phyloP scores from a whole-genome alignment of 2,797 vertebrate genomes.

The Hozukius guyotensis region DNA sequence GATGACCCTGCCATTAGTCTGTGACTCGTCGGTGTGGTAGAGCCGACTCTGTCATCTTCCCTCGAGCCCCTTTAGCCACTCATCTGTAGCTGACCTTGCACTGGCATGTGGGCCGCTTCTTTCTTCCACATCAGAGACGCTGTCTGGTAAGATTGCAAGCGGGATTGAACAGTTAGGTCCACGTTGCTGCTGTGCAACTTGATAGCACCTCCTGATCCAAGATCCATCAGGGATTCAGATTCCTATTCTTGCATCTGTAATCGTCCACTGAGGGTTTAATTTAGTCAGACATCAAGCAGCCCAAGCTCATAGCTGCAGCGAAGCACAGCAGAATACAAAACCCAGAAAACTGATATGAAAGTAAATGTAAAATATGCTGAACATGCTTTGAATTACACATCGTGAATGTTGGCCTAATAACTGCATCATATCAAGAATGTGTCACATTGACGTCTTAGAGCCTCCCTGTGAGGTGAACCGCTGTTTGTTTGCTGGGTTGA shows the following conservation, averaged over 20 bases:
- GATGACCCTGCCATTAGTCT: slow-evolving; percentile 55
- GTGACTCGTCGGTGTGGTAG: slow-evolving; percentile 49
- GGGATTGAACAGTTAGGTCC: slow-evolving; percentile 24
- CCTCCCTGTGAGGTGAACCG: slow-evolving; percentile 54
- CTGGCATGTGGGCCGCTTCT: slow-evolving; percentile 54
- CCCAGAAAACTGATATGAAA: neutral
- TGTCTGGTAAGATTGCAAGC: slow-evolving; percentile 13
- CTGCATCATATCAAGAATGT: slow-evolving; percentile 55
- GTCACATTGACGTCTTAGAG: slow-evolving; percentile 53
- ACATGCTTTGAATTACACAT: slow-evolving; percentile 23
- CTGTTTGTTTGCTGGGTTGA: slow-evolving; percentile 56
- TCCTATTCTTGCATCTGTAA: slow-evolving; percentile 17
- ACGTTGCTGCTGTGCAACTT: slow-evolving; percentile 25
- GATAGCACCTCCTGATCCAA: slow-evolving; percentile 27
- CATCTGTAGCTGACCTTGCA: slow-evolving; percentile 67
- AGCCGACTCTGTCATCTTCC: slow-evolving; percentile 56
- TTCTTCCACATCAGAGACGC: slow-evolving; percentile 57
- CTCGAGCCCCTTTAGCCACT: slow-evolving; percentile 62
- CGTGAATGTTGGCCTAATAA: slow-evolving; percentile 7
- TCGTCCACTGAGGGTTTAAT: slow-evolving; percentile 10
- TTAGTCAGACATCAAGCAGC: neutral
- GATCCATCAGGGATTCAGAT: neutral
- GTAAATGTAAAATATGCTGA: slow-evolving; percentile 22
- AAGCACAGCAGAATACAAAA: slow-evolving; percentile 12
- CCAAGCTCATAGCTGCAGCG: neutral